phyloP scores from a whole-genome alignment of 2,888 invertebrate genomes.

The Pemphredon lugubris region DNA sequence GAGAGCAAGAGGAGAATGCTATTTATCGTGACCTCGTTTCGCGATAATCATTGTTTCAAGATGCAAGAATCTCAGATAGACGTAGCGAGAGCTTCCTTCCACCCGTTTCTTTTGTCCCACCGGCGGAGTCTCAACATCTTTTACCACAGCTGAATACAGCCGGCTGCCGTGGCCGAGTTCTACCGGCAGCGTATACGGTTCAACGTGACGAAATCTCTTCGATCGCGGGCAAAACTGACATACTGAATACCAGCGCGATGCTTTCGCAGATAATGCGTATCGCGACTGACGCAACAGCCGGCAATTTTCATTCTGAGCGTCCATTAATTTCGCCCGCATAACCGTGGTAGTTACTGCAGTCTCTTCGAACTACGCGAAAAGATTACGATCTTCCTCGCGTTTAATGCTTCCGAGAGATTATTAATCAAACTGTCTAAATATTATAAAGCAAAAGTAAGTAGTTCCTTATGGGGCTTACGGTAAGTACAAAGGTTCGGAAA shows the following conservation, averaged over 20 bases:
- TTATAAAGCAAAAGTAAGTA: not conserved
- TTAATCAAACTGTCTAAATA: too few species aligned
- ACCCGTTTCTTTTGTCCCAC: constrained; percentile 2
- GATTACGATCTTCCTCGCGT: too few species aligned
- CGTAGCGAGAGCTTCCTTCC: constrained; percentile 18
- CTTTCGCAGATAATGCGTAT: too few species aligned
- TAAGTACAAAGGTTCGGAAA: constrained; percentile 3
- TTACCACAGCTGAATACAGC: constrained; percentile 21
- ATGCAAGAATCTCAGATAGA: constrained; percentile 46
- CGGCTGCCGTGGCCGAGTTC: constrained; percentile 7
- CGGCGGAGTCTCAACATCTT: constrained; percentile 2
- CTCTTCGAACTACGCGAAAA: too few species aligned
- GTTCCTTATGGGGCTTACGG: not conserved
- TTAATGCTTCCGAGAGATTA: too few species aligned
- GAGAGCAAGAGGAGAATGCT: constrained; percentile 35
- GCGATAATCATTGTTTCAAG: constrained; percentile 54
- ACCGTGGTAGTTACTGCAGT: too few species aligned
- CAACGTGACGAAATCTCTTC: constrained; percentile 21
- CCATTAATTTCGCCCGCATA: too few species aligned
- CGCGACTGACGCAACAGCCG: too few species aligned
- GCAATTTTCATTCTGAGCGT: too few species aligned
- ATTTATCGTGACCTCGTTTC: constrained; percentile 50
- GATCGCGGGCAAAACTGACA: constrained; percentile 9
- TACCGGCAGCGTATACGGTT: not conserved
- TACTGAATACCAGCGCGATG: too few species aligned